Evolutionary conservation across 2,888 invertebrate species (phyloP).

Genomic region (Himalopsyche kuldschensis): DNA sequence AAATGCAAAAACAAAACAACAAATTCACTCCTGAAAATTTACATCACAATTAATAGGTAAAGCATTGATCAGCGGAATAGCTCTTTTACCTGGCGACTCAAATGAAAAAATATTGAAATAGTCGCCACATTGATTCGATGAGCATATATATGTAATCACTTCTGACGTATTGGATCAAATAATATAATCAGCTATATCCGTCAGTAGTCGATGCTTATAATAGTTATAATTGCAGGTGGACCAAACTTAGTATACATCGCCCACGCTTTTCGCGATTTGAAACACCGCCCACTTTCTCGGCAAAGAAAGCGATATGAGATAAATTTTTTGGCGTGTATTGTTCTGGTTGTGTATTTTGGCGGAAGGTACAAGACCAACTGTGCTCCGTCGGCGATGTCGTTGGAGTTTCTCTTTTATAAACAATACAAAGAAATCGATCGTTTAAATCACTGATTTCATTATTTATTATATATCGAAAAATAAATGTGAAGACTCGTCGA

Average conservation of each 20-base stretch:
- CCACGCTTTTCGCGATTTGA: not conserved
- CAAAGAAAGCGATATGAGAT: constrained; percentile 15
- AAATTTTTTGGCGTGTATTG: not conserved
- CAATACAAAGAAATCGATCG: not conserved
- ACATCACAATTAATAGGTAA: too few relatives aligned
- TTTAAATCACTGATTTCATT: not conserved
- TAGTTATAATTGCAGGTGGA: too few relatives aligned
- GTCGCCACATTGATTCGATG: too few relatives aligned
- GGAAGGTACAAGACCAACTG: not conserved
- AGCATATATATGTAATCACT: too few relatives aligned
- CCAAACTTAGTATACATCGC: not conserved
- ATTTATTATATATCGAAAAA: not conserved
- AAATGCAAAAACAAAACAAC: too few relatives aligned
- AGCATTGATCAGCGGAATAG: too few relatives aligned
- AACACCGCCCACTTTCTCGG: constrained; percentile 25
- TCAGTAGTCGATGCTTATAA: too few relatives aligned
- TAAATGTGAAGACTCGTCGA: not conserved
- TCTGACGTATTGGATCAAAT: too few relatives aligned
- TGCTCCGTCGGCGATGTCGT: not conserved
- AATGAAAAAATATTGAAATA: too few relatives aligned
- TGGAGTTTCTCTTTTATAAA: constrained; percentile 8
- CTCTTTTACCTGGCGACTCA: too few relatives aligned
- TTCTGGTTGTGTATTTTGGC: not conserved
- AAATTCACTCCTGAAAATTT: too few relatives aligned
- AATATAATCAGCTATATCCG: too few relatives aligned